Base-by-base conservation (phyloP, 2,888 invertebrate genomes). In the Platynereis dumerilii region DNA sequence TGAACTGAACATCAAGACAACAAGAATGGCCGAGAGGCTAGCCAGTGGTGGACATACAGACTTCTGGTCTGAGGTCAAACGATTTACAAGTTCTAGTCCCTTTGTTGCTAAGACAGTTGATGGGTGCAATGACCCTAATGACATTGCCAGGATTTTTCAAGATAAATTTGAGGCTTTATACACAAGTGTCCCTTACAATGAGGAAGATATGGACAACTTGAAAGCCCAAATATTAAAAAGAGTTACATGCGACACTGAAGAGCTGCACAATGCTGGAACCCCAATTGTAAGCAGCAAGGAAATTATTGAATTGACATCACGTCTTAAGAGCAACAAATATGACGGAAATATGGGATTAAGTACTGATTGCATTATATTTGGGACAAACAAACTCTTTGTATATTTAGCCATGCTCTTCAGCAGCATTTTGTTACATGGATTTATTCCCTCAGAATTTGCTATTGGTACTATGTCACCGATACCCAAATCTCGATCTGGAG, bases 161-260 rank as follows among this genome's bases (percentile, higher is more conserved):
- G n/a, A 48, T 48, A 48, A 48, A 48, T 48, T 48, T 48, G n/a
- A 48, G 7, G 22, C n/a, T 48, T 48, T 48, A 48, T 48, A 48
- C 17, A 48, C n/a, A 7, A 20, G 20, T 48, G 48, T 48, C 3
- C 17, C 48, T 10, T 48, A 48, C 17, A 22, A n/a, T 48, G 48
- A 20, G n/a, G 17, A 48, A 10, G 48, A 48, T 7, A 48, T 48
- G n/a, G 17, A 12, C 17, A 22, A 20, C 7, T 7, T 48, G 48
- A 48, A 48, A 22, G 3, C n/a, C 3, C 3, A 48, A 48, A 48
- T 48, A 12, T 48, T 22, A 12, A 10, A 3, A n/a, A 48, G n/a
- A n/a, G 17, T 5, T 48, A 12, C 12, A 7, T 34, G 12, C 12
- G 34, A 34, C 34, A 5, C 12, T 34, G 34, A 34, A 34, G 34